These are phyloP conservation scores for Ceriagrion tenellum DNA, from an alignment of 2,888 invertebrate genomes.

Conservation along the genomic window DNA sequence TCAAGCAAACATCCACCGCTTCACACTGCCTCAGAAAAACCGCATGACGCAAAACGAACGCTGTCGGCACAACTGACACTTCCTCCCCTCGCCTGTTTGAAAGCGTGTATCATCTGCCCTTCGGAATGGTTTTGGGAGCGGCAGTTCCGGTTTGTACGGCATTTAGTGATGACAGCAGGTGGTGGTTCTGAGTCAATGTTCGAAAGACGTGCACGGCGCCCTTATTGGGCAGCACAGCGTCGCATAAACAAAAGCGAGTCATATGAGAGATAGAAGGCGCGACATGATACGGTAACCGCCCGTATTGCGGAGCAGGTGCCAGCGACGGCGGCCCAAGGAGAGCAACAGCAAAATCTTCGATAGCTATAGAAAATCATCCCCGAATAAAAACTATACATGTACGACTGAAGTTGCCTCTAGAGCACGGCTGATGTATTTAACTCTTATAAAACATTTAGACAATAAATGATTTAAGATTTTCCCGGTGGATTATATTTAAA, in stretches of 20 bases:
- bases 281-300: background rate
- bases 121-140: background rate
- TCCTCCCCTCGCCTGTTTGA: background rate
- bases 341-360: background rate
- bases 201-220: background rate
- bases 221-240: background rate
- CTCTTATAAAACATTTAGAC: too few species aligned
- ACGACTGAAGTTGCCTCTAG: too few species aligned
- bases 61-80: background rate
- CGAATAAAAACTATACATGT: too few species aligned
- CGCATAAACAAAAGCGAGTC: background rate
- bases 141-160: background rate
- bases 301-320: background rate
- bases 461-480: too few species aligned
- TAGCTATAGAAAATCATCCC: too few species aligned
- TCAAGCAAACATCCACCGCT: background rate
- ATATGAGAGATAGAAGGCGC: background rate
- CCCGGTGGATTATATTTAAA: too few species aligned
- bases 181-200: background rate
- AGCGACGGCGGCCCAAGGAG: background rate
- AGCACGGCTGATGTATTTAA: too few species aligned
- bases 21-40: background rate
- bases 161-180: background rate
- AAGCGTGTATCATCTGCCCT: background rate
- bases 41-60: background rate